Base-by-base conservation (phyloP, 2,113 vertebrate species). In the Tyrannus savana region DNA sequence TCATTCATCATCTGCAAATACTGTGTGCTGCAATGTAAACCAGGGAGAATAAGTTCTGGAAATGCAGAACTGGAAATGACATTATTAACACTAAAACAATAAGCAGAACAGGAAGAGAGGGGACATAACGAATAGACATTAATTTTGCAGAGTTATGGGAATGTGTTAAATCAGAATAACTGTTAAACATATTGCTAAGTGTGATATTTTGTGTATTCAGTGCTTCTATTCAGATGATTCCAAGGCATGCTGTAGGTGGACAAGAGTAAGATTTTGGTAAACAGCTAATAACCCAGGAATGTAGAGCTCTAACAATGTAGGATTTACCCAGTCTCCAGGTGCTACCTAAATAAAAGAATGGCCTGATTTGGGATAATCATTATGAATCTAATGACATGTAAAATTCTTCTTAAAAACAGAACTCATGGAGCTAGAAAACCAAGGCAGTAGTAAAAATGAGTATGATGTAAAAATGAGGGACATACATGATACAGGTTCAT, bases 401-500 rank as follows among this genome's bases (percentile, higher is more conserved):
- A 79, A 73, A 60, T 23, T 79, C 31, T 42, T 74, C 66, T 69
- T 49, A 64, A 58, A 67, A 58, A n/a, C 15, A 22, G 9, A 49
- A 35, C 13, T 69, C 21, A 12, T 4, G 3, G 19, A 85, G 16
- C 35, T 47, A 46, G 86, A 87, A 37, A 59, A 28, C 7, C 2
- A 4, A 80, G 6, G 3, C 13, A 60, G 25, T 19, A 62, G 10
- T 31, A 4, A 77, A 90, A 84, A 73, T n/a, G 2, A 35, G 3
- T 10, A 18, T 7, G 17, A 17, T 19, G 3, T 12, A 44, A 76
- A 87, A 46, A 44, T 49, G 17, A 77, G 39, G 27, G 21, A 44
- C 10, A 15, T 0, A 0, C 8, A 7, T n/a, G 37, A n/a, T 21
- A 62, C 3, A 46, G 2, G 17, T 87, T 64, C 1, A 0, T 35